Evolutionary conservation across 2,113 vertebrate species (phyloP).

Genomic region (Zapus hudsonius): DNA sequence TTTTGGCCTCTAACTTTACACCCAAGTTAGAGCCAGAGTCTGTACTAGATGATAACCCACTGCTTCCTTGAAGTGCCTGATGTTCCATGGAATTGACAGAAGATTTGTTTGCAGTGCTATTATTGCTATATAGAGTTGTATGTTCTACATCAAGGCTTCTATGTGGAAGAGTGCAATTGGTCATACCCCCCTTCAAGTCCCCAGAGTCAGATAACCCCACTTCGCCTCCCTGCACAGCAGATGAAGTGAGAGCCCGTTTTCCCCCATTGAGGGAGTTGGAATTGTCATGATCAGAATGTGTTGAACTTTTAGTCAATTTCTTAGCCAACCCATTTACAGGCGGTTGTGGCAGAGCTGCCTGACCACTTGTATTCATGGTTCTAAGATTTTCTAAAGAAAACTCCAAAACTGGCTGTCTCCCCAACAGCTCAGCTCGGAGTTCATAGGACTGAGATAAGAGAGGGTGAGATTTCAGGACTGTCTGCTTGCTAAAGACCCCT

Average conservation of each 20-base stretch:
- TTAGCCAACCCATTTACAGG: conserved; percentile 96
- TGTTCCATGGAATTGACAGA: conserved; percentile 83
- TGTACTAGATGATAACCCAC: conserved; percentile 71
- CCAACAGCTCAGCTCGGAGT: conserved; percentile 88
- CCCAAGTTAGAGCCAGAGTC: conserved; percentile 73
- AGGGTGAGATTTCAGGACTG: conserved; percentile 94
- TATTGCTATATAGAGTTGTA: conserved; percentile 85
- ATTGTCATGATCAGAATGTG: conserved; percentile 89
- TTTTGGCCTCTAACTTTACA: conserved; percentile 86
- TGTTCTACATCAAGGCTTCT: conserved; percentile 87
- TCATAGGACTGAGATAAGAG: conserved; percentile 94
- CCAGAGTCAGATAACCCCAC: conserved; percentile 85
- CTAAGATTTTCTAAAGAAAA: conserved; percentile 95
- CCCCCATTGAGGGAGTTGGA: conserved; percentile 90
- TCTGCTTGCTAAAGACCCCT: conserved; percentile 97
- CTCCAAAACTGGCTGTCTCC: conserved; percentile 94
- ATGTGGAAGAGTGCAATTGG: conserved; percentile 89
- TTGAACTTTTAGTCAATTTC: conserved; percentile 91
- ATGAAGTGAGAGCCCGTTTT: conserved; percentile 84
- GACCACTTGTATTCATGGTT: conserved; percentile 92
- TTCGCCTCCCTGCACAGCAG: conserved; percentile 83
- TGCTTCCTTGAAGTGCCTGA: conserved; percentile 83
- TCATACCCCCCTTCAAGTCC: conserved; percentile 87
- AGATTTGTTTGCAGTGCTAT: conserved; percentile 85
- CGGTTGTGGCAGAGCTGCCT: conserved; percentile 88